Base-by-base conservation (phyloP, 2,888 invertebrate genomes). In the Ceramica pisi region DNA sequence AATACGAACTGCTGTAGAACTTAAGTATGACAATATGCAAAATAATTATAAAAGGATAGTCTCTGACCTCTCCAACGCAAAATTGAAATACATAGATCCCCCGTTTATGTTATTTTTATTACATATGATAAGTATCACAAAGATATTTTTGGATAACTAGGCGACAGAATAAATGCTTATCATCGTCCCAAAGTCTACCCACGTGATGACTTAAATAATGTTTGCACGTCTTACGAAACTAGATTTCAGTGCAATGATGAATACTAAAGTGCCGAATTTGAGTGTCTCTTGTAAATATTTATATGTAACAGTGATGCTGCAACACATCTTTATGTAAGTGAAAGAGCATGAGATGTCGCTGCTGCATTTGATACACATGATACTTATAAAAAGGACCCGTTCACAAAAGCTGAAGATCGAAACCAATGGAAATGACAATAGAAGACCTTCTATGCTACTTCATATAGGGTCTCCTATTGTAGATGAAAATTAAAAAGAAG, bases 241-340 rank as follows among this genome's bases (percentile, higher is more conserved):
- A 77, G 80, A 84, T 61, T 83, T 80, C 74, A 76, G 78, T 65
- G 67, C 82, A 69, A 71, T 70, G 84, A 76, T 83, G 86, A 84
- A 86, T 85, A 85, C 82, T 59, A 80, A 86, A 68, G 57, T 71
- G n/a, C 55, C 51, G 21, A 77, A 60, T 63, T 64, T 73, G n/a
- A 69, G 61, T 35, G 21, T 41, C 57, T 69, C 38, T 59, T 64
- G 56, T 64, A 76, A 72, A 65, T 56, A 72, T 67, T 64, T 50
- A 65, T 62, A 41, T 35, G 48, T 46, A 56, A 60, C 44, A 56
- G 23, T 63, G 72, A 66, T 69, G 68, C 67, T 75, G 75, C 70
- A 51, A 66, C 41, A 46, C 51, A 71, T 82, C 60, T 55, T 64
- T 75, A 51, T 50, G 10, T 67, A 67, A 62, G 57, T 48, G 55